A percentile compares a stretch with the other conserved stretches of the same genome.
Evolutionary conservation across 1,140 invertebrate genomes (phyloP).

Genomic region (Drosophila navojoa): DNA sequence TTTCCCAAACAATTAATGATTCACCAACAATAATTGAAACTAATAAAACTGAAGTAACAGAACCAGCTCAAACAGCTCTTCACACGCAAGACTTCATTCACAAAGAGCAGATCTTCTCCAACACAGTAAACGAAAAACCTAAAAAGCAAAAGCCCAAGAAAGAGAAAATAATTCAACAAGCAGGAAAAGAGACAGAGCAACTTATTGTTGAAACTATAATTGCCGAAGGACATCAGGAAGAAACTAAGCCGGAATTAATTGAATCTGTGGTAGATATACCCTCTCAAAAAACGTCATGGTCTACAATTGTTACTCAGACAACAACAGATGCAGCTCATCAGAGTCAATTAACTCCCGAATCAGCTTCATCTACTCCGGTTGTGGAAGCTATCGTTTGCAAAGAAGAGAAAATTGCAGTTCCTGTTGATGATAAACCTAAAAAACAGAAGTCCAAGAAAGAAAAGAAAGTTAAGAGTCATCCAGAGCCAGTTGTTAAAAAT

Average conservation of each 20-base stretch:
- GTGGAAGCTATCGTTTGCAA: slow-evolving; percentile 26
- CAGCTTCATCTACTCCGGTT: background rate
- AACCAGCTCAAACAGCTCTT: background rate
- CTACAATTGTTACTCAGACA: slow-evolving; percentile 40
- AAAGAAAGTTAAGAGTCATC: background rate
- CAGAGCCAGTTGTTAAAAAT: background rate
- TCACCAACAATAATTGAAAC: background rate
- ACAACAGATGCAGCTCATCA: slow-evolving; percentile 3
- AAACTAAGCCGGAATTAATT: background rate
- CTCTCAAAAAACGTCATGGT: slow-evolving; percentile 15
- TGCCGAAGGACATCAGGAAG: background rate
- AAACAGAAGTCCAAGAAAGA: slow-evolving; percentile 39
- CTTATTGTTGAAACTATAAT: slow-evolving; percentile 4
- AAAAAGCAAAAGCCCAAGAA: slow-evolving; percentile 48
- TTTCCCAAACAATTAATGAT: slow-evolving; percentile 4
- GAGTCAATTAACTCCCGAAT: background rate
- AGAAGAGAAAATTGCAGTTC: slow-evolving; percentile 31
- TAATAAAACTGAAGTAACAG: background rate
- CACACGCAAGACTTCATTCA: slow-evolving; percentile 14
- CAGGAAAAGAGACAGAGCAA: background rate
- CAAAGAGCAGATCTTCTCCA: slow-evolving; percentile 2
- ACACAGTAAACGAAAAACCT: slow-evolving; percentile 17
- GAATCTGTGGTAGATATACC: background rate
- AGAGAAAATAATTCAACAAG: slow-evolving; percentile 4
- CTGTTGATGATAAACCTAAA: slow-evolving; percentile 37